phyloP scores from a whole-genome alignment of 2,888 invertebrate species.

The Flabesymbios commensalis region DNA sequence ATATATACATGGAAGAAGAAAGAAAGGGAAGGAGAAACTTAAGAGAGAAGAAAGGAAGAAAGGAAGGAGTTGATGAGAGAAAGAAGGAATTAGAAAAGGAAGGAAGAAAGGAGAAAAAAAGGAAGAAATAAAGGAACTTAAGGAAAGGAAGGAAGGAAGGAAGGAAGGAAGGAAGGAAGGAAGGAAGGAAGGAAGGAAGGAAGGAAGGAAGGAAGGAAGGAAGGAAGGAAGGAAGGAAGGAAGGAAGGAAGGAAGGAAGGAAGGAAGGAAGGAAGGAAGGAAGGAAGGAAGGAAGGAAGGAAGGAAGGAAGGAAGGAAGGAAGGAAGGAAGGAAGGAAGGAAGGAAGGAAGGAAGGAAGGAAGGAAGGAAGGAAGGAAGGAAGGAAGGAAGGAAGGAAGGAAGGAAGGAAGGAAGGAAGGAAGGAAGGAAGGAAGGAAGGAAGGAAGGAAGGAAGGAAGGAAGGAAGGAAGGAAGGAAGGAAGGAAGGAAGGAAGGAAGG shows the following conservation, averaged over 20 bases:
- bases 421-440: constrained; percentile 29
- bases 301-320: constrained; percentile 22
- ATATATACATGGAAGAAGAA: no score
- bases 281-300: not conserved
- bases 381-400: constrained; percentile 23
- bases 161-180: not conserved
- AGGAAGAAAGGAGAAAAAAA: not conserved
- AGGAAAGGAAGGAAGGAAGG: not conserved
- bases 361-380: constrained; percentile 25
- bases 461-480: constrained; percentile 16
- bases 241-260: not conserved
- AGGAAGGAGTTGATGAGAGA: not conserved
- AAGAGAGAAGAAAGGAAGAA: not conserved
- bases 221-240: not conserved
- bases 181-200: not conserved
- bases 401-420: constrained; percentile 24
- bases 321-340: constrained; percentile 27
- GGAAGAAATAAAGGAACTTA: no score
- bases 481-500: constrained; percentile 27
- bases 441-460: constrained; percentile 27
- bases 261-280: not conserved
- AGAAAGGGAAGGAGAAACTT: no score
- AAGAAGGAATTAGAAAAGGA: no score
- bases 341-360: constrained; percentile 29
- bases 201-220: not conserved